Evolutionary conservation across 2,888 invertebrate genomes (phyloP).

Genomic region (Buathra laborator): DNA sequence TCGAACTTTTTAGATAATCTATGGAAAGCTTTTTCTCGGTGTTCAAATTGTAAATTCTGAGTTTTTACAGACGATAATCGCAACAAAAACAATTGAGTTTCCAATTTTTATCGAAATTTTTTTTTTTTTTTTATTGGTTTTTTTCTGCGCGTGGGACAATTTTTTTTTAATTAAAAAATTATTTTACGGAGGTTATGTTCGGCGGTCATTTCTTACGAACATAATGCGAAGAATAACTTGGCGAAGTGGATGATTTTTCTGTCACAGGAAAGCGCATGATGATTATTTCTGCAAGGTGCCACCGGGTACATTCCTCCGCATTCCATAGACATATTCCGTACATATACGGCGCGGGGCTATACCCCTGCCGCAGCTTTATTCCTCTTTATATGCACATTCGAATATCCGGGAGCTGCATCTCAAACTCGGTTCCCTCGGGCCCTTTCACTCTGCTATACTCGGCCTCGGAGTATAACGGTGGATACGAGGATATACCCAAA

Average conservation of each 20-base stretch:
- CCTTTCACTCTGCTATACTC: slow-evolving; percentile 31
- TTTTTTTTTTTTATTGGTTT: no score
- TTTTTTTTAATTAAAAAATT: no score
- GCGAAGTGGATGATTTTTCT: neutral
- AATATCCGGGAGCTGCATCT: slow-evolving; percentile 77
- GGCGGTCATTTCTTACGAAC: no score
- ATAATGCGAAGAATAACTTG: no score
- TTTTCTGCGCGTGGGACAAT: no score
- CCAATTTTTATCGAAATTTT: no score
- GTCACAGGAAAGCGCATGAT: neutral
- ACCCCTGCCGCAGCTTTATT: slow-evolving; percentile 72
- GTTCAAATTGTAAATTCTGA: no score
- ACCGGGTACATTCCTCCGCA: slow-evolving; percentile 68
- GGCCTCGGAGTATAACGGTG: neutral
- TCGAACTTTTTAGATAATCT: no score
- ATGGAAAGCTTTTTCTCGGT: no score
- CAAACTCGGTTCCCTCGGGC: slow-evolving; percentile 74
- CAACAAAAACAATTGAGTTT: no score
- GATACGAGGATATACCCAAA: slow-evolving; percentile 20
- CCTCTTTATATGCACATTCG: slow-evolving; percentile 76
- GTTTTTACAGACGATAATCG: no score
- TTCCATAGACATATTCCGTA: slow-evolving; percentile 60
- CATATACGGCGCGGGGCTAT: slow-evolving; percentile 22
- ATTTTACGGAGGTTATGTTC: no score
- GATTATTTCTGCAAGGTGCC: slow-evolving; percentile 32